Base-by-base conservation (phyloP, 2,113 vertebrate species). In the Ciconia boyciana region DNA sequence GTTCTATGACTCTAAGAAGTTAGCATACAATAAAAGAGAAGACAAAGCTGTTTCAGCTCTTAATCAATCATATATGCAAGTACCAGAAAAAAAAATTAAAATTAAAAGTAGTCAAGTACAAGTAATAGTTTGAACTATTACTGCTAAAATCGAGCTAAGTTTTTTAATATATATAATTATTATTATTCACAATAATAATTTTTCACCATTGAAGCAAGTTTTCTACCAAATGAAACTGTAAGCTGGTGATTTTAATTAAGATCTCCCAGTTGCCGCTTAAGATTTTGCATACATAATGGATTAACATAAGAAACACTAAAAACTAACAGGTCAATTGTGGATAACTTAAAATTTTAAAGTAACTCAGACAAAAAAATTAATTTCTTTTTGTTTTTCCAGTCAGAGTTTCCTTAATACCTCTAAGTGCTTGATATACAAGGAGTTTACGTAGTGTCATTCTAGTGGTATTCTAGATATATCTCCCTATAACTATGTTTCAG, bases 271-370 rank as follows among this genome's bases (percentile, higher is more conserved):
- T 80, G 11, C 7, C 83, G 15, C 21, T 93, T 76, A 69, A 77
- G 7, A 74, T 66, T 82, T 93, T 86, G 9, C 21, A 81, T 57
- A 48, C 28, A 52, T 51, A 22, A 55, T 34, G 9, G 16, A 78
- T 70, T 95, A 79, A 55, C n/a, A 26, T 32, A 39, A 87, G 22
- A 72, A 96, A 89, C 16, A 57, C 9, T 64, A 82, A 84, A 75
- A 76, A 60, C 36, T 41, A 72, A 16, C 17, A 48, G 34, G 13
- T 57, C 26, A 49, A 1, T 32, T 51, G 20, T 79, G n/a, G 24
- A 48, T 65, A 76, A 76, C 14, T 46, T 83, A 60, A 74, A 31
- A 76, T 48, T 55, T 83, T n/a, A 6, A 86, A 72, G 16, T 41
- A 93, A 78, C 17, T 60, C 43, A 78, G 34, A 70, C 16, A 77